Conservation (phyloP, 2,888 invertebrate genomes). For the Tuta absoluta region DNA sequence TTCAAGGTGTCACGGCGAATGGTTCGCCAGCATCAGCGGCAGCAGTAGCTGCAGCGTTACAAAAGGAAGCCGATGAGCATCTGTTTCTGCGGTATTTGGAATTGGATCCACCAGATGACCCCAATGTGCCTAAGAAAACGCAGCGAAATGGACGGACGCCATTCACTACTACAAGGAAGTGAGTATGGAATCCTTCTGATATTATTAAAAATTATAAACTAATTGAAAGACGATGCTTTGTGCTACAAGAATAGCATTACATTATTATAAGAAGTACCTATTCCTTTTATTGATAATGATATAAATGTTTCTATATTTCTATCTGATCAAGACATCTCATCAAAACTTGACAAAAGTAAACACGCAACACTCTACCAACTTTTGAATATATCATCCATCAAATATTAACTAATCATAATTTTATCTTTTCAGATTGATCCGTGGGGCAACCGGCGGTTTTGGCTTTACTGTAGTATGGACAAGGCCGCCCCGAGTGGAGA, state of each 20-base stretch:
- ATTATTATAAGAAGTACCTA: no score
- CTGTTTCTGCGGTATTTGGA: slow-evolving; percentile 88
- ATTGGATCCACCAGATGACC: slow-evolving; percentile 88
- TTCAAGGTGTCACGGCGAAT: slow-evolving; percentile 64
- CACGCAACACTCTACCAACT: no score
- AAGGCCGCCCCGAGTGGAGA: slow-evolving; percentile 91
- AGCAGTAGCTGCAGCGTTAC: slow-evolving; percentile 79
- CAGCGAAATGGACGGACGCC: slow-evolving; percentile 88
- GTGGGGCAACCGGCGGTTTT: slow-evolving; percentile 84
- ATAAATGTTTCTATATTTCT: no score
- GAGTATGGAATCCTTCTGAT: slow-evolving; percentile 42
- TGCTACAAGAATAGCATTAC: no score
- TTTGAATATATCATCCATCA: not conserved
- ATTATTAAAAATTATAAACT: not conserved
- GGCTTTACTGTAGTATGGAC: slow-evolving; percentile 96
- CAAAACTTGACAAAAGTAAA: no score
- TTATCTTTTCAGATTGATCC: slow-evolving; percentile 54
- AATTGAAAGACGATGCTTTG: no score
- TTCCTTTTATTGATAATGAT: no score
- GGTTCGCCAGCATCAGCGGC: slow-evolving; percentile 74
- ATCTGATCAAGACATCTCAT: no score
- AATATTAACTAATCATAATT: not conserved
- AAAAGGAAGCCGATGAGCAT: slow-evolving; percentile 87
- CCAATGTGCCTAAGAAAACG: slow-evolving; percentile 76
- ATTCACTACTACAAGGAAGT: slow-evolving; percentile 89